Percentiles rank a stretch among this genome's conserved stretches.
Evolutionary conservation across 2,888 invertebrate species (phyloP).

Genomic region (Eilema depressum): DNA sequence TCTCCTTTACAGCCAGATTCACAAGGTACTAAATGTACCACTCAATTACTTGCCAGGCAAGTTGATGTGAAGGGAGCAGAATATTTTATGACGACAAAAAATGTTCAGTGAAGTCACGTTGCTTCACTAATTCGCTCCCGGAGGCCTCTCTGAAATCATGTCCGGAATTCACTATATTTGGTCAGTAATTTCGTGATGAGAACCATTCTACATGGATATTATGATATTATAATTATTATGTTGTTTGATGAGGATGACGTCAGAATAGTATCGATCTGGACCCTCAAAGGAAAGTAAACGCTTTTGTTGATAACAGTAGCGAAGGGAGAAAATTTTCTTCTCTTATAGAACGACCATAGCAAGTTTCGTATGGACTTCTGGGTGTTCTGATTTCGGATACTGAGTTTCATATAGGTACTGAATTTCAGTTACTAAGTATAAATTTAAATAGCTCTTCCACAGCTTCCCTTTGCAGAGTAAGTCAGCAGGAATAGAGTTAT

Average conservation of each 20-base stretch:
- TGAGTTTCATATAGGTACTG: too few species aligned
- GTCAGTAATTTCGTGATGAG: conserved; percentile 67
- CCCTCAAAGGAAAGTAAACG: too few species aligned
- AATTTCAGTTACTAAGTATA: too few species aligned
- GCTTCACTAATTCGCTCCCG: conserved; percentile 79
- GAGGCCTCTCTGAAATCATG: conserved; percentile 74
- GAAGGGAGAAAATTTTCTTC: too few species aligned
- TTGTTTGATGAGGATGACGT: background rate
- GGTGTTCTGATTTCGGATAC: too few species aligned
- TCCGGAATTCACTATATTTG: conserved; percentile 76
- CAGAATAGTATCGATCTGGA: background rate
- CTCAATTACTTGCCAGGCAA: conserved; percentile 13
- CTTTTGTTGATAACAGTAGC: too few species aligned
- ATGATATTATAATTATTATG: conserved; percentile 51
- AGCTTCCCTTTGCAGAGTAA: too few species aligned
- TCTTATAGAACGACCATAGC: too few species aligned
- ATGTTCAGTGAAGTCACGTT: conserved; percentile 81
- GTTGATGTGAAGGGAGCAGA: conserved; percentile 55
- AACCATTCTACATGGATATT: conserved; percentile 61
- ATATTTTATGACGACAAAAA: conserved; percentile 75
- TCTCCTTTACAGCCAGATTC: background rate
- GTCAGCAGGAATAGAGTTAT: too few species aligned
- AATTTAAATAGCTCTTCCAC: too few species aligned
- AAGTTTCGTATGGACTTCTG: too few species aligned
- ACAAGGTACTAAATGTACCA: background rate